phyloP scores from a whole-genome alignment of 1,140 invertebrate genomes.

The Ostrea denselamellosa region DNA sequence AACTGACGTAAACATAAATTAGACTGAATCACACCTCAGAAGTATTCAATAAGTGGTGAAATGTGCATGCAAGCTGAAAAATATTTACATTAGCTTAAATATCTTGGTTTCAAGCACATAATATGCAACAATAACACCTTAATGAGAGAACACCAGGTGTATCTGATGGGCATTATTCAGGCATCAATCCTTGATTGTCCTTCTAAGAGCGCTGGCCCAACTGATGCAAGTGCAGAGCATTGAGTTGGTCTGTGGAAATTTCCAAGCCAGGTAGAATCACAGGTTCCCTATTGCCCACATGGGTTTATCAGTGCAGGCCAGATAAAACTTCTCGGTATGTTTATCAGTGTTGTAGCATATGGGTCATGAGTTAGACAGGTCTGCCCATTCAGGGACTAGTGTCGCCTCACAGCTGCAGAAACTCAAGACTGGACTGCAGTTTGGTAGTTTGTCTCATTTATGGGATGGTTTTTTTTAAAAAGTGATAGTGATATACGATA shows the following conservation, averaged over 20 bases:
- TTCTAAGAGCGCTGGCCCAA: background rate
- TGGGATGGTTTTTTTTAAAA: background rate
- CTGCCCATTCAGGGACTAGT: conserved; percentile 16
- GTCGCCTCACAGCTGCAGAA: conserved; percentile 33
- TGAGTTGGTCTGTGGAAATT: background rate
- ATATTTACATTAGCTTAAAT: background rate
- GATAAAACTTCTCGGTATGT: conserved; percentile 1
- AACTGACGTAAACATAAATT: background rate
- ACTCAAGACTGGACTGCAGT: background rate
- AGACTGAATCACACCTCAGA: background rate
- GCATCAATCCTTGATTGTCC: background rate
- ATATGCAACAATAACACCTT: background rate
- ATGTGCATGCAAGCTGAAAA: background rate
- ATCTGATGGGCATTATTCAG: background rate
- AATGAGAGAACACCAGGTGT: background rate
- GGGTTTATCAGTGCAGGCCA: conserved; percentile 23
- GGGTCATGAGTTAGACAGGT: conserved; percentile 34
- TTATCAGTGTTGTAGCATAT: conserved; percentile 38
- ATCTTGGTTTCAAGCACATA: background rate
- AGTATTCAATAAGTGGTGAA: background rate
- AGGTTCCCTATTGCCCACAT: conserved; percentile 12
- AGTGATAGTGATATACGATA: background rate
- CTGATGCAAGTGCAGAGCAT: background rate
- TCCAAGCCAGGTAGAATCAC: conserved; percentile 13
- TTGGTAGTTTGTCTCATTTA: background rate